These are phyloP conservation scores for Actenoides lindsayi DNA, from an alignment of 2,113 vertebrate species.

Conservation along the genomic window DNA sequence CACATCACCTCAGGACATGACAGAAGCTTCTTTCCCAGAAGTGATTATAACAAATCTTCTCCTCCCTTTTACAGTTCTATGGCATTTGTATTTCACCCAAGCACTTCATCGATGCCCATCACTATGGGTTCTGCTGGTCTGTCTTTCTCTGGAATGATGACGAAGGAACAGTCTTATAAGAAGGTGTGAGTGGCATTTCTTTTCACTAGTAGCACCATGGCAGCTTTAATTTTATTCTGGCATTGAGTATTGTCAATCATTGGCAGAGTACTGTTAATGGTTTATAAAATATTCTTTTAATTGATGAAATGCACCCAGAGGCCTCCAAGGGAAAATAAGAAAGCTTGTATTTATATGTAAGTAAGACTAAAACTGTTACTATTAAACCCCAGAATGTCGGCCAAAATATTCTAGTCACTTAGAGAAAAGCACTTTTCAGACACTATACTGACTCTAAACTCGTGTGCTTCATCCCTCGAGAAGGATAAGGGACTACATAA, in stretches of 20 bases:
- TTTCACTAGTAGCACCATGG: neutral
- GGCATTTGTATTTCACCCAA: neutral
- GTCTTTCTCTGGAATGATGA: neutral
- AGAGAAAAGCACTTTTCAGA: neutral
- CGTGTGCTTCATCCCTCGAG: neutral
- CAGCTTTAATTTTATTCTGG: neutral
- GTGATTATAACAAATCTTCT: neutral
- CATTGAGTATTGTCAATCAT: neutral
- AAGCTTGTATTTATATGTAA: conserved; percentile 16
- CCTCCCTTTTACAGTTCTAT: neutral
- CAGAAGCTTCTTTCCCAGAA: neutral
- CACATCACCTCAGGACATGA: neutral
- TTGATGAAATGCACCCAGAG: conserved; percentile 15
- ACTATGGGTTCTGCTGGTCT: neutral
- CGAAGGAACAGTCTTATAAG: neutral
- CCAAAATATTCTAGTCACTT: conserved; percentile 22
- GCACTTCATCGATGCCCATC: neutral
- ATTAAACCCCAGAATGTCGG: neutral
- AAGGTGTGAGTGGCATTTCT: neutral
- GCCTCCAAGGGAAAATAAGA: neutral
- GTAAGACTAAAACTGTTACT: neutral
- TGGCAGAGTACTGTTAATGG: neutral
- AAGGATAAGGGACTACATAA: neutral
- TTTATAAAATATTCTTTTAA: conserved; percentile 52
- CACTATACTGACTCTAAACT: neutral